Percentiles rank a stretch among this genome's conserved stretches.
Conservation (phyloP, 2,113 vertebrate species). For the Lagopus muta region DNA sequence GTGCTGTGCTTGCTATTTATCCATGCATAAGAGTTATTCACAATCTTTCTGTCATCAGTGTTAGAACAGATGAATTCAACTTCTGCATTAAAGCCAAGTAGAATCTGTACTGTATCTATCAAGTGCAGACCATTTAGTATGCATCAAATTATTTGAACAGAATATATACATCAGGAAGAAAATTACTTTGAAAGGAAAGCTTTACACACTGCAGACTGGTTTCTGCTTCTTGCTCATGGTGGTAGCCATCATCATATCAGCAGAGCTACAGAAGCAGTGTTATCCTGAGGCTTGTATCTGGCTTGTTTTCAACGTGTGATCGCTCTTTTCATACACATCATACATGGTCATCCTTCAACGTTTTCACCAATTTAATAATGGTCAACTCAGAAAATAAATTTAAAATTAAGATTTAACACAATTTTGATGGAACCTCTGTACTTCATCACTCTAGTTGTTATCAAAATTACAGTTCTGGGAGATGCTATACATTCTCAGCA, state of each 20-base stretch:
- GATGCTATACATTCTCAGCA: background rate
- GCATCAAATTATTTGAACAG: background rate
- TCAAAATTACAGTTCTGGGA: background rate
- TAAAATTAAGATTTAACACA: background rate
- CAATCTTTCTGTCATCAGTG: background rate
- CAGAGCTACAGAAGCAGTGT: background rate
- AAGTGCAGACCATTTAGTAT: background rate
- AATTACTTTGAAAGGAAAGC: background rate
- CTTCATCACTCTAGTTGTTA: background rate
- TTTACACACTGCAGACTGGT: background rate
- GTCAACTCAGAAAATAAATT: background rate
- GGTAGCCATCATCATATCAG: accelerated
- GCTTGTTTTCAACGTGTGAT: background rate
- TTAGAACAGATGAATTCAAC: background rate
- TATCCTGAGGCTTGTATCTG: background rate
- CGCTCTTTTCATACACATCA: accelerated
- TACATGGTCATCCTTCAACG: background rate
- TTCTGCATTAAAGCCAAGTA: background rate
- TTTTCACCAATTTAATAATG: background rate
- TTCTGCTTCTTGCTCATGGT: background rate
- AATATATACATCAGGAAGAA: background rate
- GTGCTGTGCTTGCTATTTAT: background rate
- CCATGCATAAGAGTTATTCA: background rate
- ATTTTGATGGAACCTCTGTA: background rate
- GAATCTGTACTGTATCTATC: background rate